These are phyloP conservation scores for Psilanteris sp. DNA, from an alignment of 1,140 invertebrate species.

Conservation along the genomic window DNA sequence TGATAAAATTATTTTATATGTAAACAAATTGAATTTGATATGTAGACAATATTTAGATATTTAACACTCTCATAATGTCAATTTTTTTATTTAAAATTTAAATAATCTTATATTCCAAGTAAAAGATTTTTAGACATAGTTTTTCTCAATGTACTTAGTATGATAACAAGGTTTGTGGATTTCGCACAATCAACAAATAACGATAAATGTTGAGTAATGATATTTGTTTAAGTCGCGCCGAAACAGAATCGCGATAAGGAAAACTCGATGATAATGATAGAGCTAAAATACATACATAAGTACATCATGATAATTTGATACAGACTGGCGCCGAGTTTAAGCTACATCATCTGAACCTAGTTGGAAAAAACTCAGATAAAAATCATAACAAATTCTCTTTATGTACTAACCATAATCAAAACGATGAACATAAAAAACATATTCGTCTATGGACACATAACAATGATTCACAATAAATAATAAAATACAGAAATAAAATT, in stretches of 20 bases:
- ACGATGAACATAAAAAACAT: no score
- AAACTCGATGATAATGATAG: conserved; percentile 54
- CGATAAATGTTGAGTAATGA: conserved; percentile 47
- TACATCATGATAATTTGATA: conserved; percentile 29
- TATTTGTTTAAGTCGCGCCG: conserved; percentile 42
- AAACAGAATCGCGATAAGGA: conserved; percentile 53
- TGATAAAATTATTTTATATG: no score
- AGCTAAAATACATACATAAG: not conserved
- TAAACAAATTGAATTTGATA: no score
- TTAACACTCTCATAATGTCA: no score
- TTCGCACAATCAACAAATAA: conserved; percentile 36
- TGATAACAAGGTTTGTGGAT: conserved; percentile 38
- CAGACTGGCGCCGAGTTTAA: conserved; percentile 34
- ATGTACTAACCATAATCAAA: no score
- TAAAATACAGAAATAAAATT: no score
- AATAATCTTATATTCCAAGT: no score
- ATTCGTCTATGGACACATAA: no score
- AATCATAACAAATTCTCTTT: not conserved
- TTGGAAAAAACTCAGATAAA: not conserved
- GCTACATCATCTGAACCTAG: conserved; percentile 3
- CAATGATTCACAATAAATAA: no score
- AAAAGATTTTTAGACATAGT: conserved; percentile 19
- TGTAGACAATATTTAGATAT: no score
- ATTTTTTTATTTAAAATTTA: no score
- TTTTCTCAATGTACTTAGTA: conserved; percentile 16